phyloP scores from a whole-genome alignment of 2,113 vertebrate species.

The Hemibagrus wyckioides region DNA sequence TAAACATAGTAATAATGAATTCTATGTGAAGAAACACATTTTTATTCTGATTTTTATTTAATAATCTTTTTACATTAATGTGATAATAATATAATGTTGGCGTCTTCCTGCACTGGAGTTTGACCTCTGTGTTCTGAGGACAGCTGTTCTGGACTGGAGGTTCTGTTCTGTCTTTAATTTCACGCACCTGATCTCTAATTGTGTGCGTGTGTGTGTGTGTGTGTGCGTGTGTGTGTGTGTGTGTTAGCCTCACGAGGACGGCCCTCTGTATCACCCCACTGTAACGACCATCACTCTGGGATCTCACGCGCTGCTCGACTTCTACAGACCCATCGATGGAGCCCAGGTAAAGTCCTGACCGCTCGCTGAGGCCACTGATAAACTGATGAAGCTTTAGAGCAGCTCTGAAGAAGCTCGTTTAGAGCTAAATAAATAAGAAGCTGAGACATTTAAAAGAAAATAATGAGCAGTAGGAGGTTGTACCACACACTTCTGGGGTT shows the following conservation, averaged over 20 bases:
- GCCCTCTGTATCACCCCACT: slow-evolving; percentile 86
- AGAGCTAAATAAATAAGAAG: background rate
- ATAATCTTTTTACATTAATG: background rate
- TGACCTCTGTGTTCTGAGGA: background rate
- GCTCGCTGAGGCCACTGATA: background rate
- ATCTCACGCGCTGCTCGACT: slow-evolving; percentile 85
- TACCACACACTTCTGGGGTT: background rate
- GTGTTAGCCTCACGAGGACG: slow-evolving; percentile 85
- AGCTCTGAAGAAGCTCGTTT: background rate
- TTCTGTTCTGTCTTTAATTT: background rate
- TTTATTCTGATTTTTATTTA: background rate
- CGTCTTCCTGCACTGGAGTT: background rate
- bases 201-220: background rate
- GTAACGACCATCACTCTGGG: slow-evolving; percentile 88
- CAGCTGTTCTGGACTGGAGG: background rate
- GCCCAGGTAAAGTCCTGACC: slow-evolving; percentile 44
- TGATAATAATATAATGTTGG: background rate
- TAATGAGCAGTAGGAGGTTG: background rate
- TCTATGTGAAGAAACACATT: background rate
- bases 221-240: background rate
- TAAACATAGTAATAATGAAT: background rate
- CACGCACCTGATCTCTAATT: background rate
- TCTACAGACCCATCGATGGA: slow-evolving; percentile 76
- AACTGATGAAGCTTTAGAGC: too few species aligned
- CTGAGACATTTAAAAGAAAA: background rate